phyloP scores from a whole-genome alignment of 2,888 invertebrate species.

The Panopea generosa region DNA sequence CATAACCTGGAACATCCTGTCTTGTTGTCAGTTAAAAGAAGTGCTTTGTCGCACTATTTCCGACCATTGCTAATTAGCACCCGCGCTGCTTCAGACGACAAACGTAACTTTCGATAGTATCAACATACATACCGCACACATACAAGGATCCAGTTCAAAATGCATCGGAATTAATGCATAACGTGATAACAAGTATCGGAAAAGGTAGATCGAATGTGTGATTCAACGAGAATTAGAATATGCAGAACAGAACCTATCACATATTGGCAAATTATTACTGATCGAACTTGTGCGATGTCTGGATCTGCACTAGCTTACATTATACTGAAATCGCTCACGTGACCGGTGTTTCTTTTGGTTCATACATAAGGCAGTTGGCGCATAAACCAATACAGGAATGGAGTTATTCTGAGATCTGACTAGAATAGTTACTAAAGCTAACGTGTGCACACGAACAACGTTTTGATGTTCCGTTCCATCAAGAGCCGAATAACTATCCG shows the following conservation, averaged over 20 bases:
- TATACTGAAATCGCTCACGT: slow-evolving; percentile 43
- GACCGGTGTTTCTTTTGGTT: slow-evolving; percentile 34
- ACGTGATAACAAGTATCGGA: no score
- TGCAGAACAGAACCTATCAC: slow-evolving; percentile 33
- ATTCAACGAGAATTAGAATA: slow-evolving; percentile 8
- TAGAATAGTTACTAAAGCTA: slow-evolving; percentile 17
- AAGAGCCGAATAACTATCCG: not conserved
- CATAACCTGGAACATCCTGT: no score
- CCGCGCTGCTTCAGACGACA: no score
- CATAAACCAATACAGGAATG: slow-evolving; percentile 45
- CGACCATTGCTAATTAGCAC: no score
- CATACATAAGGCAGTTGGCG: slow-evolving; percentile 36
- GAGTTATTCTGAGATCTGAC: slow-evolving; percentile 9
- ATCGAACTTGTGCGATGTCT: slow-evolving; percentile 32
- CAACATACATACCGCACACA: no score
- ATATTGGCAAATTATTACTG: slow-evolving; percentile 31
- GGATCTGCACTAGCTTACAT: slow-evolving; percentile 21
- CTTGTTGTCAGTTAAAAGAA: no score
- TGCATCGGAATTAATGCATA: no score
- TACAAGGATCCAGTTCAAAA: no score
- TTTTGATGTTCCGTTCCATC: not conserved
- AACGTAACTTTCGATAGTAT: no score
- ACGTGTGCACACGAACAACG: not conserved
- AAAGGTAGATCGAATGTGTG: no score
- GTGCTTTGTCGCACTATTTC: no score